These are phyloP conservation scores for Lates calcarifer DNA, from an alignment of 2,113 vertebrate species.

Conservation along the genomic window DNA sequence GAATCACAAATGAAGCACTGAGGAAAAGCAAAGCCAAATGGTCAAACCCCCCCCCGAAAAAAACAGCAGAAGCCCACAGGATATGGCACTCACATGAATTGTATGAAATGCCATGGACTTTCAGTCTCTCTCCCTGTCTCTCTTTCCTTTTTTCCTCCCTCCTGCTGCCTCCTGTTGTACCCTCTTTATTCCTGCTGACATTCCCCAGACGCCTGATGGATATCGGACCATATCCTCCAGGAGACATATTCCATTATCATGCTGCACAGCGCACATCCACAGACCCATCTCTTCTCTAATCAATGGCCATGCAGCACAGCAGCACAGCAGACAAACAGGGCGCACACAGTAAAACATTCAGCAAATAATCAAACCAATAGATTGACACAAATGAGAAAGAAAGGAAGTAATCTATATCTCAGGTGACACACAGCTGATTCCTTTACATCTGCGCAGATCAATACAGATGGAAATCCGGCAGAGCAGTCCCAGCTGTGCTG, in stretches of 20 bases:
- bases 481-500: slow-evolving; percentile 52
- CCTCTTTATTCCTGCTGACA: slow-evolving; percentile 59
- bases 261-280: slow-evolving; percentile 72
- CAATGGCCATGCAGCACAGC: slow-evolving; percentile 76
- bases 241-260: slow-evolving; percentile 78
- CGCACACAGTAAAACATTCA: slow-evolving; percentile 27
- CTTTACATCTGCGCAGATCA: slow-evolving; percentile 38
- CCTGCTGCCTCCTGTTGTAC: slow-evolving; percentile 37
- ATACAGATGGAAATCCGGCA: slow-evolving; percentile 39
- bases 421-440: slow-evolving; percentile 21
- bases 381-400: slow-evolving; percentile 31
- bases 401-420: slow-evolving; percentile 37
- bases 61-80: slow-evolving; percentile 44
- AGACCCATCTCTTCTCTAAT: slow-evolving; percentile 70
- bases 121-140: slow-evolving; percentile 29
- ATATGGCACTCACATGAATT: slow-evolving; percentile 46
- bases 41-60: not conserved
- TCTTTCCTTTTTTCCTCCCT: slow-evolving; percentile 12
- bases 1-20: slow-evolving; percentile 38
- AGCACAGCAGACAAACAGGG: slow-evolving; percentile 48
- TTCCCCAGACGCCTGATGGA: slow-evolving; percentile 70
- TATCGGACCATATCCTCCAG: slow-evolving; percentile 75
- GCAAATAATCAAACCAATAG: slow-evolving; percentile 45
- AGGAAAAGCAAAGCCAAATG: slow-evolving; percentile 26
- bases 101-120: slow-evolving; percentile 55